phyloP scores from a whole-genome alignment of 2,888 invertebrate species.

The Corythucha ciliata region DNA sequence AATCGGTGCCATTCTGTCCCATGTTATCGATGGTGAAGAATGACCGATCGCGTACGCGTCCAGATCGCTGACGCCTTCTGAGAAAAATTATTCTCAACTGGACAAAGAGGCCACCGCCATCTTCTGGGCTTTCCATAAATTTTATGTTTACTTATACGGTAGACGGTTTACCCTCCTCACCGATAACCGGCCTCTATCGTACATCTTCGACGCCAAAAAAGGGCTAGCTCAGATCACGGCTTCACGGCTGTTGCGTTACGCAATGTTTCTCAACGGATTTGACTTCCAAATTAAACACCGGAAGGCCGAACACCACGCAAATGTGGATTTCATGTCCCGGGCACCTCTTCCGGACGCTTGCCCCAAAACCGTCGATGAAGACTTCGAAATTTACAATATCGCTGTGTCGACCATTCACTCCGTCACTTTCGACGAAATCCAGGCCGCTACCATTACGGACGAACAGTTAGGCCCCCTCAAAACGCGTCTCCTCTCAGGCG shows the following conservation, averaged over 20 bases:
- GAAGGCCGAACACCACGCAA: neutral
- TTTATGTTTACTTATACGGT: constrained; percentile 12
- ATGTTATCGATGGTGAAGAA: constrained; percentile 8
- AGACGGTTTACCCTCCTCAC: constrained; percentile 15
- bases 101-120: constrained; percentile 3
- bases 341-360: constrained; percentile 6
- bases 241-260: neutral
- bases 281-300: constrained; percentile 2
- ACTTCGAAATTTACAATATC: constrained; percentile 3
- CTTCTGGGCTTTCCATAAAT: constrained; percentile 12
- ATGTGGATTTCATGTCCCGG: constrained; percentile 20
- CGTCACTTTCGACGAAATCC: neutral
- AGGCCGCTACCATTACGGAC: constrained; percentile 10
- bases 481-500: too few species aligned
- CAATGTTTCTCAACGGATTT: constrained; percentile 2
- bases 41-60: constrained; percentile 28
- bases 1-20: constrained; percentile 23
- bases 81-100: constrained; percentile 8
- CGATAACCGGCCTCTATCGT: constrained; percentile 19
- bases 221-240: constrained; percentile 2
- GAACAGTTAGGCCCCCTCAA: constrained; percentile 8
- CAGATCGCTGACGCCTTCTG: constrained; percentile 30
- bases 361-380: too few species aligned
- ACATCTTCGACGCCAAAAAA: constrained; percentile 2
- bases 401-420: neutral